These are phyloP conservation scores for Drosophila histrio DNA, from an alignment of 2,888 invertebrate genomes.

Conservation along the genomic window DNA sequence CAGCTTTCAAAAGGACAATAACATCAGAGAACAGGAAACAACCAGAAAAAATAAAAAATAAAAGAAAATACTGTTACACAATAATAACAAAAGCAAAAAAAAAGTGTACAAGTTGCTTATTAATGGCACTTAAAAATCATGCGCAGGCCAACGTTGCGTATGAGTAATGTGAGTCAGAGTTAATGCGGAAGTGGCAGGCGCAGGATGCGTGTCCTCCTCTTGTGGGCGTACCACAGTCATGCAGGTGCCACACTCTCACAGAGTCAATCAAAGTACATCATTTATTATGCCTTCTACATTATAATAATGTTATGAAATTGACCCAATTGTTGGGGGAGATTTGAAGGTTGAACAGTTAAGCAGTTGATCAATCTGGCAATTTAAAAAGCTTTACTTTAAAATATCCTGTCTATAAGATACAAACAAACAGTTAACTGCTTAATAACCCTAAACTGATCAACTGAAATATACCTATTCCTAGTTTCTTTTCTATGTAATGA, in stretches of 20 bases:
- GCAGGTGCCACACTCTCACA: constrained; percentile 42
- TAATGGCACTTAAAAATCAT: constrained; percentile 48
- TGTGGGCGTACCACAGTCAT: constrained; percentile 19
- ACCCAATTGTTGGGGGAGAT: constrained; percentile 16
- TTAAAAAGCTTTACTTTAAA: too few species aligned
- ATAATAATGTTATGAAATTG: background rate
- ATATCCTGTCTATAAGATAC: too few species aligned
- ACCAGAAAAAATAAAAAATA: background rate
- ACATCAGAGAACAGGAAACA: background rate
- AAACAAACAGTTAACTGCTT: background rate
- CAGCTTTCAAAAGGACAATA: constrained; percentile 26
- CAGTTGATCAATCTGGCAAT: too few species aligned
- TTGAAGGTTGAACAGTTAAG: constrained; percentile 33
- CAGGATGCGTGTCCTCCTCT: constrained; percentile 2
- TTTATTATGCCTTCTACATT: constrained; percentile 6
- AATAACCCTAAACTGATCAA: background rate
- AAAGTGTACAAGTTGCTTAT: constrained; percentile 32
- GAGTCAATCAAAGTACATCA: background rate
- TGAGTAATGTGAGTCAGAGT: constrained; percentile 35
- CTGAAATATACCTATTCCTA: background rate
- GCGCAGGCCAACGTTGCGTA: constrained; percentile 42
- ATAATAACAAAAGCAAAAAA: background rate
- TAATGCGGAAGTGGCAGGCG: background rate
- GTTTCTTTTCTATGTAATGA: too few species aligned
- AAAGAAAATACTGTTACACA: constrained; percentile 3